A percentile compares a stretch with the other conserved stretches of the same genome.
Conservation (phyloP, 2,113 vertebrate species). For the Tylochromis polylepis region DNA sequence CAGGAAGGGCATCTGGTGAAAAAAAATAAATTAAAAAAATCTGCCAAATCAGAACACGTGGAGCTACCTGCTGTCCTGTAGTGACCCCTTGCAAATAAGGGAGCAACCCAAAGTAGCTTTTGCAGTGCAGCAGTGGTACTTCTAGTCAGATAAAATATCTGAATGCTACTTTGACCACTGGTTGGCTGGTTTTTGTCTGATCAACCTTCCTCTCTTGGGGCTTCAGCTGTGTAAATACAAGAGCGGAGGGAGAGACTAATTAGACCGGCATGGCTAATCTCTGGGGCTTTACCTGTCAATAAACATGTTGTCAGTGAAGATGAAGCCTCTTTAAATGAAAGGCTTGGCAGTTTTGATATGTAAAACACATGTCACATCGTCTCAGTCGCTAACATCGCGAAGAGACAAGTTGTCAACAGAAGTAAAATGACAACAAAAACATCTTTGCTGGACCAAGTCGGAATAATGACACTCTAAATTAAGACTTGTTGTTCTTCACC, state of each 20-base stretch:
- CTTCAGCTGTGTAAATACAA: slow-evolving; percentile 28
- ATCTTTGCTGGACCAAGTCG: slow-evolving; percentile 67
- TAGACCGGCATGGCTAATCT: slow-evolving; percentile 57
- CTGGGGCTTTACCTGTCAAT: slow-evolving; percentile 63
- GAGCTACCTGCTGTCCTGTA: background rate
- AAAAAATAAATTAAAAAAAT: too few relatives aligned
- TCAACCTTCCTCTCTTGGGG: slow-evolving; percentile 16
- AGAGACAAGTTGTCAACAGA: slow-evolving; percentile 60
- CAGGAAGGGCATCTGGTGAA: background rate
- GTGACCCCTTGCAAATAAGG: background rate
- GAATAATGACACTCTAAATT: slow-evolving; percentile 61
- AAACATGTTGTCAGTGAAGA: slow-evolving; percentile 51
- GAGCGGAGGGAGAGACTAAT: slow-evolving; percentile 52
- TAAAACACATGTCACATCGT: slow-evolving; percentile 54
- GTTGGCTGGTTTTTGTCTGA: slow-evolving; percentile 6
- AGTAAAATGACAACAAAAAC: slow-evolving; percentile 65
- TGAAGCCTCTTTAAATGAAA: slow-evolving; percentile 48
- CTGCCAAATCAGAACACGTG: background rate
- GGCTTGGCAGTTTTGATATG: slow-evolving; percentile 57
- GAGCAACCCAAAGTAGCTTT: background rate
- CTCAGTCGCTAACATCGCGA: slow-evolving; percentile 41
- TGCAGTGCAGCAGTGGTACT: background rate
- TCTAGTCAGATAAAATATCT: background rate
- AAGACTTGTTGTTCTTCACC: background rate
- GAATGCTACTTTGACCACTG: background rate